These are phyloP conservation scores for Podabrus alpinus DNA, from an alignment of 2,888 invertebrate genomes.

Conservation along the genomic window DNA sequence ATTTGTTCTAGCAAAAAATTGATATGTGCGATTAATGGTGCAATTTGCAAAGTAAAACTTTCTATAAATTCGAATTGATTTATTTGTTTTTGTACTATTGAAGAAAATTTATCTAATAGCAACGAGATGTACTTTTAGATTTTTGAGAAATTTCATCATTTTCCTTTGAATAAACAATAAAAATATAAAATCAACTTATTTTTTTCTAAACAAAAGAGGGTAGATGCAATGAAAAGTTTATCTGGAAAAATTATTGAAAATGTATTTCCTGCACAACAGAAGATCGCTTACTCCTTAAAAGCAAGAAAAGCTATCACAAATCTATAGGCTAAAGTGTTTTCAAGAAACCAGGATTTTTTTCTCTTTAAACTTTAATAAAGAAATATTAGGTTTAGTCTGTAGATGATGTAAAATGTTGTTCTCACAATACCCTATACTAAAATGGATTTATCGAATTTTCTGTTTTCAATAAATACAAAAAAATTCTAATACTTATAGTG, in stretches of 20 bases:
- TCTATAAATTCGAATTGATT: background rate
- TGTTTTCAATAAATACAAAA: background rate
- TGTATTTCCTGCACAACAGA: slow-evolving; percentile 1
- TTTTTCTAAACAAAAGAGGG: background rate
- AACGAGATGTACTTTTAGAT: background rate
- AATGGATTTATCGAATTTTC: background rate
- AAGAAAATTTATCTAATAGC: background rate
- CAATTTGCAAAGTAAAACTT: background rate
- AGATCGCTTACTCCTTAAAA: background rate
- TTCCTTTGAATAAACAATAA: background rate
- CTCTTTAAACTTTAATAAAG: slow-evolving; percentile 3
- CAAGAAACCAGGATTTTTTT: background rate
- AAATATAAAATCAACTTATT: background rate
- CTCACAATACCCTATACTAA: background rate
- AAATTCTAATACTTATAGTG: background rate
- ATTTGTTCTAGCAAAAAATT: background rate
- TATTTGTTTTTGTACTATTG: background rate
- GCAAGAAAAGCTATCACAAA: slow-evolving; percentile 5
- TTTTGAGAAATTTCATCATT: background rate
- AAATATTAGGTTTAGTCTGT: background rate
- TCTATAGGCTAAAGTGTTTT: slow-evolving; percentile 4
- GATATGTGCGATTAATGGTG: background rate
- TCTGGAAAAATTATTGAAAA: slow-evolving; percentile 1
- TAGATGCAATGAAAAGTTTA: background rate
- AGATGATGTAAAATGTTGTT: background rate